phyloP scores from a whole-genome alignment of 1,140 invertebrate species.

The Copidosoma floridanum region DNA sequence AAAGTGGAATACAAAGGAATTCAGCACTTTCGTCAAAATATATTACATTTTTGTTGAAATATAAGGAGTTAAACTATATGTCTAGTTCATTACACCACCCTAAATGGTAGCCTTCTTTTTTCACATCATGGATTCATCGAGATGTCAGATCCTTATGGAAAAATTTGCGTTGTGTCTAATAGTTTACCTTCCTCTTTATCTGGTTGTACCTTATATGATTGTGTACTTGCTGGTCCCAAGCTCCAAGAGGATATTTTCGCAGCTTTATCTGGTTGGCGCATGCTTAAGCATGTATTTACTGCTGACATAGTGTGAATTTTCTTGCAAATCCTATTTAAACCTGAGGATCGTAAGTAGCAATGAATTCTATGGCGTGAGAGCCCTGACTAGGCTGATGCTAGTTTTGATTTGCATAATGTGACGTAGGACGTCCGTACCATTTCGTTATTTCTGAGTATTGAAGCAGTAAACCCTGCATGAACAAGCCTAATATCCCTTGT shows the following conservation, averaged over 20 bases:
- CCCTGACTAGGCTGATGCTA: not conserved
- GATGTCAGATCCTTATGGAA: constrained; percentile 22
- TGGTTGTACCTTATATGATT: constrained; percentile 40
- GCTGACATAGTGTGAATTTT: constrained; percentile 44
- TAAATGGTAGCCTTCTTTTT: constrained; percentile 4
- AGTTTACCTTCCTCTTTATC: constrained; percentile 9
- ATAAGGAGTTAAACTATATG: not conserved
- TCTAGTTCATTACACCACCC: not conserved
- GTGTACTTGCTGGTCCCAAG: constrained; percentile 28
- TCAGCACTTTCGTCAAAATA: too few relatives aligned
- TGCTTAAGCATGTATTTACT: constrained; percentile 29
- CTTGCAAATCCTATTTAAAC: constrained; percentile 33
- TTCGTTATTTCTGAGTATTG: constrained; percentile 31
- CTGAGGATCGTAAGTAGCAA: constrained; percentile 28
- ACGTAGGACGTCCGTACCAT: constrained; percentile 51
- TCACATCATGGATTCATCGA: constrained; percentile 34
- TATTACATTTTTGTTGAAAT: not conserved
- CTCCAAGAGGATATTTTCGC: constrained; percentile 19
- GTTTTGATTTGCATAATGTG: constrained; percentile 32
- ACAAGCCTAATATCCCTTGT: constrained; percentile 31
- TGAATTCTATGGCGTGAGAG: constrained; percentile 38
- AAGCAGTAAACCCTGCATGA: constrained; percentile 36
- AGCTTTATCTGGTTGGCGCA: constrained; percentile 33
- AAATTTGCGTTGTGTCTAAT: constrained; percentile 43
- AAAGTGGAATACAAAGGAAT: not conserved